Conservation (phyloP, 2,888 invertebrate species). For the Drosophila dives region DNA sequence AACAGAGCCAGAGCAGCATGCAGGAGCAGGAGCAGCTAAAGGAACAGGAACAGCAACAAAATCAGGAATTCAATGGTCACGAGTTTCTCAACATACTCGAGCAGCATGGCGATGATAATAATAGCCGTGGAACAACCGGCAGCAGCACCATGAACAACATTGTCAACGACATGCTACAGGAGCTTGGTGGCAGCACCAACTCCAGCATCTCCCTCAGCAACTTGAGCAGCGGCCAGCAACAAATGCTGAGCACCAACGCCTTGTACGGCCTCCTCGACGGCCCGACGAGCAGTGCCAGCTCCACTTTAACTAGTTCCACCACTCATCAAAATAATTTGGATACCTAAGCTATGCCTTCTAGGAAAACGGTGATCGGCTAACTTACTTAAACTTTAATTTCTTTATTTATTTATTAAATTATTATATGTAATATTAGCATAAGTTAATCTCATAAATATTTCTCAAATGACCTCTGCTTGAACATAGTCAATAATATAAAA, state of each 20-base stretch:
- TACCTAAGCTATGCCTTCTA: constrained; percentile 1
- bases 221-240: constrained; percentile 46
- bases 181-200: constrained; percentile 63
- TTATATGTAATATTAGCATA: background rate
- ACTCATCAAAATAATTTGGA: constrained; percentile 48
- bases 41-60: constrained; percentile 59
- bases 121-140: constrained; percentile 65
- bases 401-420: background rate
- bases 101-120: constrained; percentile 52
- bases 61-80: constrained; percentile 79
- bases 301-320: constrained; percentile 41
- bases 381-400: background rate
- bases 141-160: constrained; percentile 60
- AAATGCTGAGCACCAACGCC: constrained; percentile 38
- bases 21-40: constrained; percentile 72
- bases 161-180: constrained; percentile 65
- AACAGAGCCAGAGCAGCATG: constrained; percentile 83
- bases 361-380: background rate
- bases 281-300: constrained; percentile 45
- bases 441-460: constrained; percentile 1
- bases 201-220: constrained; percentile 49
- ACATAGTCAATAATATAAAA: background rate
- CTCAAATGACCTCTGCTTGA: background rate
- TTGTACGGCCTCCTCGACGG: constrained; percentile 63
- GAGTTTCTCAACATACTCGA: constrained; percentile 83